phyloP scores from a whole-genome alignment of 1,140 invertebrate genomes.

The Caenorhabditis tropicalis region DNA sequence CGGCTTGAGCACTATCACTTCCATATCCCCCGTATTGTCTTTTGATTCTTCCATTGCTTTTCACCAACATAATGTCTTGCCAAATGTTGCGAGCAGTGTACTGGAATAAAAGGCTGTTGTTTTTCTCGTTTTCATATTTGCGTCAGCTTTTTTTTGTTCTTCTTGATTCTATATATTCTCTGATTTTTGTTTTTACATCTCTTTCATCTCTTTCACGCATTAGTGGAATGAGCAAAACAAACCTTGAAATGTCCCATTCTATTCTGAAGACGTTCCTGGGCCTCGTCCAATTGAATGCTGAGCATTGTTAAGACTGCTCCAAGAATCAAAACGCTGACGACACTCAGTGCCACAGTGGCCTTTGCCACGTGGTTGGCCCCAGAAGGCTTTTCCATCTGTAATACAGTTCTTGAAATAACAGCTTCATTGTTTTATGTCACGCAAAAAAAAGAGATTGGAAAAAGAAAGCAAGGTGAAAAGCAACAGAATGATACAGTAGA shows the following conservation, averaged over 20 bases:
- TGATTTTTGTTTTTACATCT: background rate
- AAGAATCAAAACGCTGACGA: conserved; percentile 14
- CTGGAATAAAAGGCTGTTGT: conserved; percentile 51
- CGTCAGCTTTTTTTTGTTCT: background rate
- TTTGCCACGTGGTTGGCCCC: conserved; percentile 25
- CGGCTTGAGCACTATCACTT: conserved; percentile 52
- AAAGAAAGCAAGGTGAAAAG: too few species aligned
- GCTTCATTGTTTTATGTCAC: conserved; percentile 11
- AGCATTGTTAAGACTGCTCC: conserved; percentile 26
- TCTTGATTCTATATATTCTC: background rate
- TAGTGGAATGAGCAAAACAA: background rate
- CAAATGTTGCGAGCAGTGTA: conserved; percentile 63
- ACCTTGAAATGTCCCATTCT: conserved; percentile 69
- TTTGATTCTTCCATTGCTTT: conserved; percentile 61
- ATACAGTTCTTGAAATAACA: background rate
- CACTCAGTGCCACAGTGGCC: background rate
- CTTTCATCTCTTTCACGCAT: conserved; percentile 8
- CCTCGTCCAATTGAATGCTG: conserved; percentile 57
- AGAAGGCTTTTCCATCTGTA: background rate
- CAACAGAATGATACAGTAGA: too few species aligned
- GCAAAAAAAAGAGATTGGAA: background rate
- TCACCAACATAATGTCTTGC: conserved; percentile 66
- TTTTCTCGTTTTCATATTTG: background rate
- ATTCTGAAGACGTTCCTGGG: conserved; percentile 62
- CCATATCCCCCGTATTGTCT: conserved; percentile 63